Percentiles rank a stretch among this genome's conserved stretches.
phyloP scores from a whole-genome alignment of 92 coral and sea anemone genomes.

The Parazoanthus swiftii region DNA sequence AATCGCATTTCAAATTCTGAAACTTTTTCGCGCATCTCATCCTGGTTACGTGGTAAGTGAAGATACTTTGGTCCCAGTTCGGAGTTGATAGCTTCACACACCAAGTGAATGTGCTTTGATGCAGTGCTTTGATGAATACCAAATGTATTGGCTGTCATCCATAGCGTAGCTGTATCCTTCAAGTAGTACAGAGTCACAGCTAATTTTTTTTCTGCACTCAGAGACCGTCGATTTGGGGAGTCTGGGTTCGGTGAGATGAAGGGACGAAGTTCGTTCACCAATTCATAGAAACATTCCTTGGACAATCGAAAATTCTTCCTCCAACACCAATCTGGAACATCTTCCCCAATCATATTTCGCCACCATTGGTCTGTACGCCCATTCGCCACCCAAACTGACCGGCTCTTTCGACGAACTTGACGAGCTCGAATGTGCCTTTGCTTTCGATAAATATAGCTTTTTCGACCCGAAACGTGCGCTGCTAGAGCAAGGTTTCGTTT shows the following conservation, averaged over 20 bases:
- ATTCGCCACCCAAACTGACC: slow-evolving; percentile 33
- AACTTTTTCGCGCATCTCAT: slow-evolving; percentile 51
- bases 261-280: slow-evolving; percentile 34
- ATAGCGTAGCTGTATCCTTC: slow-evolving; percentile 54
- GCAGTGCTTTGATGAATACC: slow-evolving; percentile 57
- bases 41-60: slow-evolving; percentile 46
- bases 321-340: slow-evolving; percentile 53
- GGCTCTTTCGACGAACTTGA: slow-evolving; percentile 22
- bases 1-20: slow-evolving; percentile 53
- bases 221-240: slow-evolving; percentile 49
- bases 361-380: slow-evolving; percentile 55
- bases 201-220: slow-evolving; percentile 52
- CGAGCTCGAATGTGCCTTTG: too few species aligned
- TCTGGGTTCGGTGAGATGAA: slow-evolving; percentile 30
- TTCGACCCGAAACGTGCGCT: too few species aligned
- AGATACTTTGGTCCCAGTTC: slow-evolving; percentile 39
- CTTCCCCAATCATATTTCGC: slow-evolving; percentile 42
- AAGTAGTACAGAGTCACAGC: slow-evolving; percentile 55
- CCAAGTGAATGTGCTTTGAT: slow-evolving; percentile 42
- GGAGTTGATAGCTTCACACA: slow-evolving; percentile 49
- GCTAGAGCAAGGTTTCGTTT: too few species aligned
- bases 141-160: slow-evolving; percentile 62
- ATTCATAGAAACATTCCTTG: slow-evolving; percentile 46
- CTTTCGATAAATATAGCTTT: too few species aligned
- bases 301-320: slow-evolving; percentile 49